Conservation (phyloP, 1,140 invertebrate genomes). For the Drosophila eugracilis region DNA sequence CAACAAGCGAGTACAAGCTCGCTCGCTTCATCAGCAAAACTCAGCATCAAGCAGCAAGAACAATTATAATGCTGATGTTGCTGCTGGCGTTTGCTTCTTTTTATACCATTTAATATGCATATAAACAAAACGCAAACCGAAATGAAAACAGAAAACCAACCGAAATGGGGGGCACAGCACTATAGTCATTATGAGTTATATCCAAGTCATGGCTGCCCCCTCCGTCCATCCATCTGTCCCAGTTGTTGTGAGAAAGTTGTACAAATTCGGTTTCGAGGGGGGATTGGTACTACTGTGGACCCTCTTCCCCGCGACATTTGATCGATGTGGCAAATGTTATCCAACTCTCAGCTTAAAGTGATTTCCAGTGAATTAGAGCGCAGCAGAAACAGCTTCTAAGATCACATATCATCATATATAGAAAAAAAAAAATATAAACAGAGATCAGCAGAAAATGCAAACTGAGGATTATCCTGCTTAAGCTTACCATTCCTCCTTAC, state of each 20-base stretch:
- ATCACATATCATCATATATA: background rate
- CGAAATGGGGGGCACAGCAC: slow-evolving; percentile 12
- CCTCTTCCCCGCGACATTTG: slow-evolving; percentile 49
- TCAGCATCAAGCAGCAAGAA: slow-evolving; percentile 25
- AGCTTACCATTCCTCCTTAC: too few species aligned
- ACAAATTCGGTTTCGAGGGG: slow-evolving; percentile 6
- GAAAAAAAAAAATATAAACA: background rate
- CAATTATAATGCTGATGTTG: slow-evolving; percentile 51
- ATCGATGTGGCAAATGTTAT: slow-evolving; percentile 68
- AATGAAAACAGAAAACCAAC: slow-evolving; percentile 27
- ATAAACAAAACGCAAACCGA: slow-evolving; percentile 43
- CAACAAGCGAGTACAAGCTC: too few species aligned
- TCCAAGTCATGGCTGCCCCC: slow-evolving; percentile 38
- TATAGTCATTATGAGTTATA: slow-evolving; percentile 46
- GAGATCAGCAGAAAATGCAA: background rate
- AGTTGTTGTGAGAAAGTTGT: slow-evolving; percentile 30
- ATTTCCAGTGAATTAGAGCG: slow-evolving; percentile 9
- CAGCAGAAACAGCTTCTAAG: slow-evolving; percentile 10
- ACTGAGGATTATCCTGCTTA: background rate
- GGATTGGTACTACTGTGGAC: background rate
- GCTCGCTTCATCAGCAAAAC: slow-evolving; percentile 61
- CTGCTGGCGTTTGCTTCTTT: slow-evolving; percentile 50
- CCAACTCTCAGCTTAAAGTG: slow-evolving; percentile 5
- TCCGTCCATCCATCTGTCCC: slow-evolving; percentile 28
- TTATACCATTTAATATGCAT: slow-evolving; percentile 52